Percentiles rank a stretch among this genome's conserved stretches.
These are phyloP conservation scores for Drosophila orosa DNA, from an alignment of 1,140 invertebrate genomes.

Conservation along the genomic window DNA sequence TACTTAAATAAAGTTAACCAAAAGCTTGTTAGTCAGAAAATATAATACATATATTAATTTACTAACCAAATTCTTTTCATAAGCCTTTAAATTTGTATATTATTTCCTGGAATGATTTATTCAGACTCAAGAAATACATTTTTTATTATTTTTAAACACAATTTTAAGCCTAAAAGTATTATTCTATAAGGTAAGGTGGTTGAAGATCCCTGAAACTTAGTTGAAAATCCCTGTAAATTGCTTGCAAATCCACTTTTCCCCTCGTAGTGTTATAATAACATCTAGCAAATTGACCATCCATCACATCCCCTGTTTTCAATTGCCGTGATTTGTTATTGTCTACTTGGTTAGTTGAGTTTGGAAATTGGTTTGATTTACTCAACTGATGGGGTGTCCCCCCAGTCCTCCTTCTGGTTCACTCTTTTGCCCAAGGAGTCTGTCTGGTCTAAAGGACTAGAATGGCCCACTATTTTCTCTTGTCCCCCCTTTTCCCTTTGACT, in stretches of 20 bases:
- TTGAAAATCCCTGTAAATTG: neutral
- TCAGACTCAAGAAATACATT: neutral
- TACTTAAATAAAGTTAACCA: neutral
- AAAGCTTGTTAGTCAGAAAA: neutral
- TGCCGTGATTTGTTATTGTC: constrained; percentile 42
- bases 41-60: neutral
- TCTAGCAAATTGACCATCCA: constrained; percentile 21
- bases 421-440: constrained; percentile 33
- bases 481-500: constrained; percentile 2
- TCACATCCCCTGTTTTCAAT: constrained; percentile 19
- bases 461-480: constrained; percentile 18
- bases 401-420: neutral
- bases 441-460: constrained; percentile 1
- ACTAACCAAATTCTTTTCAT: neutral
- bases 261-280: neutral
- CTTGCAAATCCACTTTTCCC: neutral
- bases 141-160: neutral
- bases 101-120: too few relatives aligned
- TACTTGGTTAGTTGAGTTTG: constrained; percentile 38
- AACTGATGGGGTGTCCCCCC: constrained; percentile 1
- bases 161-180: neutral
- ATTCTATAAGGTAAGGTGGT: neutral
- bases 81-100: neutral
- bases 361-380: constrained; percentile 41
- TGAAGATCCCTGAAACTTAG: neutral